Evolutionary conservation across 2,888 invertebrate genomes (phyloP).

Genomic region (Heliconius erato): DNA sequence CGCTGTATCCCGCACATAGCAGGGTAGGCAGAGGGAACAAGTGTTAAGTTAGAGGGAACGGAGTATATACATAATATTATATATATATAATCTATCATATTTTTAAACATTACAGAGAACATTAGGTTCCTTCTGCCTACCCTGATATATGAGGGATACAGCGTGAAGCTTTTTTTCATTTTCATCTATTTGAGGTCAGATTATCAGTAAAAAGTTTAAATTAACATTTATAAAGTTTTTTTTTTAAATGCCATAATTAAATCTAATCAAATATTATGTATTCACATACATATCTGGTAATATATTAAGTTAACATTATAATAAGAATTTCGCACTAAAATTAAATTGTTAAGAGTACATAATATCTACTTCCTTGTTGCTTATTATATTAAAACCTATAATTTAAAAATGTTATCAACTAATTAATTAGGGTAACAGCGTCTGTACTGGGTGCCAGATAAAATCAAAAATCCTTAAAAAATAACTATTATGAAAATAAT

Average conservation of each 20-base stretch:
- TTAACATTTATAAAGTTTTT: too few relatives aligned
- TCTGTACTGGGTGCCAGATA: conserved; percentile 62
- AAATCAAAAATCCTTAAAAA: too few relatives aligned
- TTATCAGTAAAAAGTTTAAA: too few relatives aligned
- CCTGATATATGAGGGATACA: too few relatives aligned
- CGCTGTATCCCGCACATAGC: too few relatives aligned
- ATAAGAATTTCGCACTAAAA: conserved; percentile 40
- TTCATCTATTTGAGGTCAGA: too few relatives aligned
- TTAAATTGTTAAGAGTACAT: conserved; percentile 37
- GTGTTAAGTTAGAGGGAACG: too few relatives aligned
- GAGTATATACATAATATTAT: background rate
- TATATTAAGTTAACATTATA: conserved; percentile 13
- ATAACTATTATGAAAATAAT: too few relatives aligned
- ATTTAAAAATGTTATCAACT: conserved; percentile 26
- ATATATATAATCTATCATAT: background rate
- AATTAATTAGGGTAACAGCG: conserved; percentile 55
- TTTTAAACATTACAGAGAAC: background rate
- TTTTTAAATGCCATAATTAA: too few relatives aligned
- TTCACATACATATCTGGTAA: background rate
- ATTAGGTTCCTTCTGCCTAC: background rate
- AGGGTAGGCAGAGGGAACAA: too few relatives aligned
- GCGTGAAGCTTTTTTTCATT: too few relatives aligned
- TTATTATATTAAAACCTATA: conserved; percentile 37
- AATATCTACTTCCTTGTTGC: conserved; percentile 35
- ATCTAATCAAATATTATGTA: background rate